Evolutionary conservation across 2,113 vertebrate species (phyloP), one percentile per base, ranked within the genome.

Genomic region (Mirounga angustirostris): DNA sequence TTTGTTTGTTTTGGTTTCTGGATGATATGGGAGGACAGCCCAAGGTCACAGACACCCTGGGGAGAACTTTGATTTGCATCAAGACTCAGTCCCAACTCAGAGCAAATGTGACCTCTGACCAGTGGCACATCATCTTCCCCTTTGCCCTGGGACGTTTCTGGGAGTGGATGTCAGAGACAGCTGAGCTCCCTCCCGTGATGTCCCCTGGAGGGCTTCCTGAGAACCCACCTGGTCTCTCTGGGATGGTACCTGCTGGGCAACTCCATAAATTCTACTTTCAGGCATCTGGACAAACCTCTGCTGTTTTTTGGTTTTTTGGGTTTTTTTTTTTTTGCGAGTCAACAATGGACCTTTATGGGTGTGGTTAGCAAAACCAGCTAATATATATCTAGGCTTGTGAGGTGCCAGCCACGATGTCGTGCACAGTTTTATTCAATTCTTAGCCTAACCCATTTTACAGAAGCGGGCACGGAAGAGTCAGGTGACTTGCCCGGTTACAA

Each of bases 51-150:
- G 1, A 76, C n/a, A 21, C 19, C 40, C 22, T 1, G 16, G 33
- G n/a, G 76, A 58, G 33, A 21, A 33, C 14, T 50, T 19, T 4
- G 54, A 22, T 87, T 82, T 43, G 36, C 67, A 40, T 54, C 30
- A 18, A 74, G 11, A 21, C 79, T 94, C 59, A 11, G 61, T 21
- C 52, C 30, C 16, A 16, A 30, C 67, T 16, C 16, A 26, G 36
- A 74, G 71, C 50, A 63, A 50, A 54, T 46, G 19, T 33, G 58
- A 36, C 18, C 61, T 78, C 67, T 15, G 61, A 65, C 13, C 18
- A 26, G 30, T 18, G 7, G 30, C 7, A 0, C 16, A 8, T 52
- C 52, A 12, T 8, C 50, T 63, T 40, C 26, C 54, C 1, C 0
- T 5, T 74, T 95, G 81, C 59, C 40, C 52, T 33, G 61, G 54